Evolutionary conservation across 2,797 vertebrate species (phyloP), one percentile per base, ranked within the genome.

Genomic region (Catamblyrhynchus diadema): DNA sequence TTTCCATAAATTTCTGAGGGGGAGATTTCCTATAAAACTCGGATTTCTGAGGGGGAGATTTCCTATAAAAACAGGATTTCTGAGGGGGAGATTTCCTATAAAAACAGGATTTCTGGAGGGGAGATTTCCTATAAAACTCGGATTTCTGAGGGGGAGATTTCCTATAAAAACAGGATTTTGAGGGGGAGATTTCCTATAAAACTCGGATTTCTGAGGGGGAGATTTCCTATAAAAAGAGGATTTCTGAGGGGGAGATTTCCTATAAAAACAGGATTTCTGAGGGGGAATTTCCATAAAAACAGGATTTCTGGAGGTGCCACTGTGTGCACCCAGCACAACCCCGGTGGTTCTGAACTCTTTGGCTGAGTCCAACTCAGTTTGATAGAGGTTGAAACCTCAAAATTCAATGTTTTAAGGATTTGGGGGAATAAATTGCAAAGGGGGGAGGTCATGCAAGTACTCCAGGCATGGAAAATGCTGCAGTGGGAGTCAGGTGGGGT

Each of bases 181-280:
- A 14, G 8, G 23, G 45, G 23, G 45, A 14, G 2, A 47, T 47
- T 24, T 47, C 23, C 45, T 39, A 0, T 2, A 37, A 48, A 62
- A 86, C 41, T 10, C 24, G 12, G 13, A 9, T 62, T 44, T 53
- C 9, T 20, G 17, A 21, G 11, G 13, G 18, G 24, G 23, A 8
- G 10, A 24, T 14, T 22, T 47, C 45, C 22, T 23, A 23, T 23
- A 45, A 23, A 45, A 23, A 8, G 22, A 45, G 45, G 22, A 45
- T 22, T 45, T 53, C 9, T 20, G 17, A 24, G 23, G 22, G 23
- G 45, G 5, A 5, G 44, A 25, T 25, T 27, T 17, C 48, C 16
- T 5, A 15, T 25, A 25, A 25, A 48, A 25, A 21, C 42, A 21
- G 12, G 14, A 9, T 62, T 44, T 59, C 8, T 20, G 18, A 24